Conservation (phyloP, 23 tunicate species). For the Halocynthia roretzi region DNA sequence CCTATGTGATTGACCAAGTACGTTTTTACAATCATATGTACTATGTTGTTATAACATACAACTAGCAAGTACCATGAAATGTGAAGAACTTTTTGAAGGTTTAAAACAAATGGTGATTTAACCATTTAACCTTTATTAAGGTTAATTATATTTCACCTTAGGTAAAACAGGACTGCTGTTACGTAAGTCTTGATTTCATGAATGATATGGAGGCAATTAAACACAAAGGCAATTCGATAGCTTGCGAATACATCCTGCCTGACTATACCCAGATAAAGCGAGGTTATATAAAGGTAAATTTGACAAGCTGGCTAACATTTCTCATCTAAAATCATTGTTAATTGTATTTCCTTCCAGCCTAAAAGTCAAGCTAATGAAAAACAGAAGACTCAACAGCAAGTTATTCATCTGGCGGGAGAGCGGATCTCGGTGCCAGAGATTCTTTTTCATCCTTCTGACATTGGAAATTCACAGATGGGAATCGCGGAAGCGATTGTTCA, state of each 20-base stretch:
- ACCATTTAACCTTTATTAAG: neutral
- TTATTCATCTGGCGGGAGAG: constrained; percentile 59
- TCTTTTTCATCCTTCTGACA: constrained; percentile 85
- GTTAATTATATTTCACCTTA: neutral
- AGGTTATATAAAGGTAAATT: constrained; percentile 57
- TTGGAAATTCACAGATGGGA: constrained; percentile 84
- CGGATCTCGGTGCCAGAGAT: constrained; percentile 90
- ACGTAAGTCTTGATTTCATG: constrained; percentile 59
- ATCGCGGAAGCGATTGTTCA: constrained; percentile 77
- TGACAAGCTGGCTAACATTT: neutral
- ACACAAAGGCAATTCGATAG: constrained; percentile 58
- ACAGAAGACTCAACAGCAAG: constrained; percentile 63
- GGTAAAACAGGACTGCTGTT: constrained; percentile 90
- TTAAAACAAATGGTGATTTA: neutral
- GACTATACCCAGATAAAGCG: constrained; percentile 78
- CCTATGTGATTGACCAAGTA: constrained; percentile 88
- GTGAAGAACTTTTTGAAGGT: neutral
- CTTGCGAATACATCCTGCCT: constrained; percentile 71
- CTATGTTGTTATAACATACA: neutral
- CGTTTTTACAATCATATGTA: neutral
- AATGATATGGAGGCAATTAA: constrained; percentile 51
- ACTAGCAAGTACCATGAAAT: neutral
- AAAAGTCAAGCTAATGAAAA: constrained; percentile 10
- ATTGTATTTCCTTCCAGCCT: neutral
- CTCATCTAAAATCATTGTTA: too few relatives aligned